Conservation (phyloP, 2,888 invertebrate genomes). For the Pandemis cinnamomeana region DNA sequence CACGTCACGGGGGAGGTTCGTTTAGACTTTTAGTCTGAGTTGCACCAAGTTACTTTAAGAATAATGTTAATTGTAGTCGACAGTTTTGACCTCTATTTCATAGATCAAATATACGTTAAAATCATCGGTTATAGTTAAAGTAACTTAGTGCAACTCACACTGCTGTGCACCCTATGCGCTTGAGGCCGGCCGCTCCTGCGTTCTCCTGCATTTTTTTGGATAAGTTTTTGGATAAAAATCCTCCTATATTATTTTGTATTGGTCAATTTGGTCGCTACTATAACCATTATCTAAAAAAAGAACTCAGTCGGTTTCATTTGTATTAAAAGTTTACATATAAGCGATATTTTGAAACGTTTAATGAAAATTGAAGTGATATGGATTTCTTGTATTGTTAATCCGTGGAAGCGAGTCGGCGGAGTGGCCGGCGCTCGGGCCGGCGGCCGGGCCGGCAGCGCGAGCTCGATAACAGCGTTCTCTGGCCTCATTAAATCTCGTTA, state of each 20-base stretch:
- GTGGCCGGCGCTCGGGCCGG: conserved; percentile 8
- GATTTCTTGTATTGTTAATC: conserved; percentile 1
- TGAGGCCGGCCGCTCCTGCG: conserved; percentile 50
- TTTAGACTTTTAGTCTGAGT: no score
- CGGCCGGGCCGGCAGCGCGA: conserved; percentile 17
- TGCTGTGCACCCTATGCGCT: conserved; percentile 20
- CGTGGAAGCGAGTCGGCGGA: not conserved
- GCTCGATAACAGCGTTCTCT: conserved; percentile 51
- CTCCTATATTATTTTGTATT: conserved; percentile 48
- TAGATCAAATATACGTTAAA: no score
- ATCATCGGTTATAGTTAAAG: no score
- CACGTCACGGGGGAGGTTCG: no score
- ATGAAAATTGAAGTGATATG: not conserved
- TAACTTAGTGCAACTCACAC: no score
- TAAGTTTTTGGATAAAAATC: conserved; percentile 42
- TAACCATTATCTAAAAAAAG: not conserved
- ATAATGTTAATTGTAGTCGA: no score
- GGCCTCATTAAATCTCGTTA: conserved; percentile 78
- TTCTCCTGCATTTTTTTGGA: conserved; percentile 56
- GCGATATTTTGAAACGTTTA: not conserved
- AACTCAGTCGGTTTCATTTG: no score
- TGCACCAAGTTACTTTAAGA: no score
- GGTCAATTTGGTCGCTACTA: conserved; percentile 28
- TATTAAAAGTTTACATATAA: not conserved
- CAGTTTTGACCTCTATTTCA: no score